These are phyloP conservation scores for Melinaea marsaeus DNA, from an alignment of 2,888 invertebrate genomes.

Conservation along the genomic window DNA sequence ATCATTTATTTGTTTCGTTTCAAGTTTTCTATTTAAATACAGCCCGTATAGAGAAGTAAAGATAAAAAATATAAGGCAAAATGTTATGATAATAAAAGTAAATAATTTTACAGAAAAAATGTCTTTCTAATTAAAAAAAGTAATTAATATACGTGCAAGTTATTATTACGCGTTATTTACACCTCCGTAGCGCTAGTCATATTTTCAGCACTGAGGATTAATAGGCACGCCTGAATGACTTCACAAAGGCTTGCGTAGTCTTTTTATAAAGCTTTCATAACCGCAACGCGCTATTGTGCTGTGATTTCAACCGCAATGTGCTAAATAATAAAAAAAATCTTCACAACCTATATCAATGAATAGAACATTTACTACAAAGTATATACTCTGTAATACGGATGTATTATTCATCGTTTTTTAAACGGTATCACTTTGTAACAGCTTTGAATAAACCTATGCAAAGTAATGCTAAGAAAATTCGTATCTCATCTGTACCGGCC, in stretches of 20 bases:
- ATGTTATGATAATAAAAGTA: background rate
- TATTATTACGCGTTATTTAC: constrained; percentile 28
- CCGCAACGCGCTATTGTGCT: constrained; percentile 43
- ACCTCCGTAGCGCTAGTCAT: constrained; percentile 34
- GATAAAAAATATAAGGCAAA: too few relatives aligned
- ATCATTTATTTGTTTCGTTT: too few relatives aligned
- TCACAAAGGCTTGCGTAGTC: constrained; percentile 56
- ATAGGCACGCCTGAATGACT: constrained; percentile 54
- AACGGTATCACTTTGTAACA: background rate
- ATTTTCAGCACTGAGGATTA: constrained; percentile 55
- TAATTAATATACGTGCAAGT: constrained; percentile 23
- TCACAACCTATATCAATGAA: constrained; percentile 12
- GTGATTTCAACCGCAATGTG: constrained; percentile 48
- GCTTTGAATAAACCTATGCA: constrained; percentile 14
- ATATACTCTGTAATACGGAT: background rate
- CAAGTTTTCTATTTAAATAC: too few relatives aligned
- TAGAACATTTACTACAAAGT: background rate
- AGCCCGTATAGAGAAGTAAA: too few relatives aligned
- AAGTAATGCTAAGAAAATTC: constrained; percentile 20
- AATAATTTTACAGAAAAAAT: background rate
- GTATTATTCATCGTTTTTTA: background rate
- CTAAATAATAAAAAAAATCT: constrained; percentile 38
- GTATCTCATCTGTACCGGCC: constrained; percentile 36
- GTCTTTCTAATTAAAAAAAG: constrained; percentile 8
- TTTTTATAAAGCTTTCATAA: constrained; percentile 56